Evolutionary conservation across 2,113 vertebrate genomes (phyloP).

Genomic region (Taurulus bubalis): DNA sequence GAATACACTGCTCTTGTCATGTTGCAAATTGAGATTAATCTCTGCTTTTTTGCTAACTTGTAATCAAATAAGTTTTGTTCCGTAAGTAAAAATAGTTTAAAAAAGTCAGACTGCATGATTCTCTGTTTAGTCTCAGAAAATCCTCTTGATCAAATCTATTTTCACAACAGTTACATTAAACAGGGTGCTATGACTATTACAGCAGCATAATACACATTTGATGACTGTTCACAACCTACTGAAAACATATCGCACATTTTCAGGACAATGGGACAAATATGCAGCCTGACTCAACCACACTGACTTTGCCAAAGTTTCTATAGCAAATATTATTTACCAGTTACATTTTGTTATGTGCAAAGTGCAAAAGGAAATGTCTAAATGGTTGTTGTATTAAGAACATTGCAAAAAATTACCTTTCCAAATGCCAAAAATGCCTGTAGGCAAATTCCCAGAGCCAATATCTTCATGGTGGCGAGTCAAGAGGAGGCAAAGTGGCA

Average conservation of each 20-base stretch:
- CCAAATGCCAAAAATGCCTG: conserved; percentile 47
- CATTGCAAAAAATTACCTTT: conserved; percentile 50
- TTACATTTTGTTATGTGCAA: neutral
- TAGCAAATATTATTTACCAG: neutral
- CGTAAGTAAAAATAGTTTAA: neutral
- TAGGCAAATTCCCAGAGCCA: conserved; percentile 25
- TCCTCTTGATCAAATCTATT: neutral
- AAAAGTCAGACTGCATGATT: neutral
- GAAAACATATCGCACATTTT: neutral
- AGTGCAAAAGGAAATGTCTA: too few species aligned
- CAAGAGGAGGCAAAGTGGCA: neutral
- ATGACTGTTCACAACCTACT: neutral
- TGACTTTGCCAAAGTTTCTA: neutral
- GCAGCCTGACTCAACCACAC: neutral
- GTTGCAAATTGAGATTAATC: neutral
- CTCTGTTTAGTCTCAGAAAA: neutral
- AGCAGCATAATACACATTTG: neutral
- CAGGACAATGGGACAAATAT: neutral
- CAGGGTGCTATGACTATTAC: too few species aligned
- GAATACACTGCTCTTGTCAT: neutral
- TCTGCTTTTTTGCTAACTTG: neutral
- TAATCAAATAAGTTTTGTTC: neutral
- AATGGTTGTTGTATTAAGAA: neutral
- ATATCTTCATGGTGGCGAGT: conserved; percentile 52
- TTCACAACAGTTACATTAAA: neutral